A percentile compares a stretch with the other conserved stretches of the same genome.
Conservation (phyloP, 2,113 vertebrate species). For the Rhipidura dahli region DNA sequence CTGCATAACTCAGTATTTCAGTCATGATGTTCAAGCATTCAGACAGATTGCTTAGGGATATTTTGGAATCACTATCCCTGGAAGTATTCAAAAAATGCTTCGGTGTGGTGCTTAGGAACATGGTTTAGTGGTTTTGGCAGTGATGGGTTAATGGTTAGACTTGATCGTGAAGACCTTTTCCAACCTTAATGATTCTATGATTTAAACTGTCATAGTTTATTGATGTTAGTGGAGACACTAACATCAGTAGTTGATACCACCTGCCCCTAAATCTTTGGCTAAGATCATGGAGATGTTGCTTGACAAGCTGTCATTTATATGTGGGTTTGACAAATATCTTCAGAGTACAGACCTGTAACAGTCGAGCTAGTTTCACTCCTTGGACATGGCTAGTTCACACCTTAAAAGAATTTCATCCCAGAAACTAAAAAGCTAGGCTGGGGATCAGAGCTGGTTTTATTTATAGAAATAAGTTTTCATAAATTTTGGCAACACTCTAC, state of each 20-base stretch:
- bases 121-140: neutral
- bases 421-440: neutral
- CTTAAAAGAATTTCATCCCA: neutral
- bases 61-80: neutral
- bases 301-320: neutral
- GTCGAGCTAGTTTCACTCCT: neutral
- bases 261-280: neutral
- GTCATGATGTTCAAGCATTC: neutral
- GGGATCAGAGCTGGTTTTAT: neutral
- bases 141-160: neutral
- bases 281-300: neutral
- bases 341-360: neutral
- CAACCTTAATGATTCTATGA: neutral
- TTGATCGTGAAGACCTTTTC: neutral
- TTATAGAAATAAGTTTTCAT: neutral
- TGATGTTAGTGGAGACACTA: neutral
- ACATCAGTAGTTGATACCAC: neutral
- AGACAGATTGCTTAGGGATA: neutral
- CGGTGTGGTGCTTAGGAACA: neutral
- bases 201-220: neutral
- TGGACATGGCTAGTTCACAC: neutral
- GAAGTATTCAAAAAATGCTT: neutral
- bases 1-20: neutral
- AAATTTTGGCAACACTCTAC: neutral
- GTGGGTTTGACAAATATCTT: neutral